phyloP scores from a whole-genome alignment of 2,797 vertebrate species.

The Catostomus latipinnis region DNA sequence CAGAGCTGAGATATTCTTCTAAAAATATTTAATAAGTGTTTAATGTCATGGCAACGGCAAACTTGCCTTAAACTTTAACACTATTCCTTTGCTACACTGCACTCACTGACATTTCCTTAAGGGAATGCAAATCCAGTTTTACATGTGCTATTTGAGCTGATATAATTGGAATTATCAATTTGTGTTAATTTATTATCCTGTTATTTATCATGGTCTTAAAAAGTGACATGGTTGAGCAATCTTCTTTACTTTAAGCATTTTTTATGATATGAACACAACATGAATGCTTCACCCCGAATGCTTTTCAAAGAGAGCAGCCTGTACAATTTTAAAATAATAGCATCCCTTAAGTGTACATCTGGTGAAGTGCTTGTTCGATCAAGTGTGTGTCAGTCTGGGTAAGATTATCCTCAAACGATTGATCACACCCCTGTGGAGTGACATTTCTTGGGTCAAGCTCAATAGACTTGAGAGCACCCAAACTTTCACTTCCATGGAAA shows the following conservation, averaged over 20 bases:
- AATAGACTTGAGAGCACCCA: background rate
- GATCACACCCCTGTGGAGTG: background rate
- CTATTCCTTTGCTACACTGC: too few species aligned
- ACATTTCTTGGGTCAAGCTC: background rate
- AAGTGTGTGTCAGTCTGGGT: background rate
- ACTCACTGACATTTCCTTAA: too few species aligned
- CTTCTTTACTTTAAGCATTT: background rate
- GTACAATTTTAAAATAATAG: constrained; percentile 3
- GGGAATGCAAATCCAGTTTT: too few species aligned
- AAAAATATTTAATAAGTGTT: too few species aligned
- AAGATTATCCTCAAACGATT: constrained; percentile 6
- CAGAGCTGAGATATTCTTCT: too few species aligned
- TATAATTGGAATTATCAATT: too few species aligned
- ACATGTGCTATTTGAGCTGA: too few species aligned
- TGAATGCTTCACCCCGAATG: background rate
- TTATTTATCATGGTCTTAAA: too few species aligned
- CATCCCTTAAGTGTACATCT: constrained; percentile 17
- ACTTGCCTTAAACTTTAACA: too few species aligned
- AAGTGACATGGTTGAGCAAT: background rate
- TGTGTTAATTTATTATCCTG: too few species aligned
- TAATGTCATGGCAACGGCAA: too few species aligned
- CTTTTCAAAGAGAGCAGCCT: constrained; percentile 12
- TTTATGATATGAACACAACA: background rate
- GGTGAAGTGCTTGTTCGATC: constrained; percentile 5
- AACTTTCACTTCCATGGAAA: constrained; percentile 31